Percentiles rank a stretch among this genome's conserved stretches.
Evolutionary conservation across 2,888 invertebrate genomes (phyloP).

Genomic region (Lycophotia porphyrea): DNA sequence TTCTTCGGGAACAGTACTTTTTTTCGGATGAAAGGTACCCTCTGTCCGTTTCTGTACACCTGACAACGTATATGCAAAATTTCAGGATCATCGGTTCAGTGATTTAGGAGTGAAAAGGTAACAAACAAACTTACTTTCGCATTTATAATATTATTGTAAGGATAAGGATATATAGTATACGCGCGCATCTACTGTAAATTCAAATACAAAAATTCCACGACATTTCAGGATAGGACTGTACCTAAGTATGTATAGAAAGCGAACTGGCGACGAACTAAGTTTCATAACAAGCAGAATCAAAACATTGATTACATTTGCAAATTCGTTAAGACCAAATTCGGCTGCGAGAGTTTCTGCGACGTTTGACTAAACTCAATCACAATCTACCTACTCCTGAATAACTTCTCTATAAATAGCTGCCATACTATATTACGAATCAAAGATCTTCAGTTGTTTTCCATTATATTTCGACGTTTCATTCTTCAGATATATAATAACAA

Average conservation of each 20-base stretch:
- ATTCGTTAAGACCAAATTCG: slow-evolving; percentile 41
- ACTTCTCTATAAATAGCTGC: slow-evolving; percentile 16
- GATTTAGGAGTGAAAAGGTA: too few relatives aligned
- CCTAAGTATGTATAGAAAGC: not conserved
- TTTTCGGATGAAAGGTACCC: too few relatives aligned
- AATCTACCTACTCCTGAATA: slow-evolving; percentile 38
- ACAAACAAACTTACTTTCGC: too few relatives aligned
- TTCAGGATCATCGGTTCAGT: too few relatives aligned
- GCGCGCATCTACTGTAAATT: not conserved
- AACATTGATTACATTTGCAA: slow-evolving; percentile 57
- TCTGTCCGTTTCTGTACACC: too few relatives aligned
- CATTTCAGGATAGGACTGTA: not conserved
- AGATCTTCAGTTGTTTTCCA: not conserved
- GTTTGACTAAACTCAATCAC: slow-evolving; percentile 38
- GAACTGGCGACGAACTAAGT: not conserved
- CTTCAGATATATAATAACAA: too few relatives aligned
- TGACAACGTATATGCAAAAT: too few relatives aligned
- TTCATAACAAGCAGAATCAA: slow-evolving; percentile 39
- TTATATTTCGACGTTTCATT: too few relatives aligned
- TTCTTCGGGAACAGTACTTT: too few relatives aligned
- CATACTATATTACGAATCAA: not conserved
- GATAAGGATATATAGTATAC: not conserved
- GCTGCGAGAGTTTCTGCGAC: slow-evolving; percentile 21
- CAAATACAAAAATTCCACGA: slow-evolving; percentile 1
- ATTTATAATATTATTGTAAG: too few relatives aligned